Evolutionary conservation across 2,113 vertebrate species (phyloP).

Genomic region (Melanocharis versteri): DNA sequence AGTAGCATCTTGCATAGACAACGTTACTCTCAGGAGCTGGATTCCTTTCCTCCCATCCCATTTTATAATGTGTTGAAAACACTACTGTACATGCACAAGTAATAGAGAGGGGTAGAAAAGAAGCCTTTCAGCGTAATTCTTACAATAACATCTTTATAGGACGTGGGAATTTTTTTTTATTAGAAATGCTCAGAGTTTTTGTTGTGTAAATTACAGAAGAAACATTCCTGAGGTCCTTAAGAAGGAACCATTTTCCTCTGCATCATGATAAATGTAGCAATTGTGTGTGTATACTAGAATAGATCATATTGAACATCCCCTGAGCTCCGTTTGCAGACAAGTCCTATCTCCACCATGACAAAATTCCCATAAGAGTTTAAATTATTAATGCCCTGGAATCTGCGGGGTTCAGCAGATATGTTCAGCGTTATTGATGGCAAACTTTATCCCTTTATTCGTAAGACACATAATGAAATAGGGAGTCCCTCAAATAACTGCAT

Average conservation of each 20-base stretch:
- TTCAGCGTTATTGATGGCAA: conserved; percentile 83
- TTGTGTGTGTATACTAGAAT: conserved; percentile 66
- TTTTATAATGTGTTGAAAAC: conserved; percentile 12
- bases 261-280: conserved; percentile 62
- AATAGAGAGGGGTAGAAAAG: neutral
- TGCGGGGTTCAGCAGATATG: conserved; percentile 84
- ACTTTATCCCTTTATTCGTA: conserved; percentile 83
- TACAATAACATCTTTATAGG: conserved; percentile 3
- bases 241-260: conserved; percentile 38
- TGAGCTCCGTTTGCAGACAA: conserved; percentile 79
- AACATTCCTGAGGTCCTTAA: conserved; percentile 44
- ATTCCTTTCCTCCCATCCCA: neutral
- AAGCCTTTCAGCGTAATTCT: conserved; percentile 26
- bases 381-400: conserved; percentile 90
- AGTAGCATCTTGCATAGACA: neutral
- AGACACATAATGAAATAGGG: conserved; percentile 82
- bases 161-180: neutral
- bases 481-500: conserved; percentile 74
- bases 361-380: conserved; percentile 86
- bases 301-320: conserved; percentile 80
- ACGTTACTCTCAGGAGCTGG: neutral
- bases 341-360: conserved; percentile 80
- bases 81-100: neutral
- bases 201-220: conserved; percentile 31
- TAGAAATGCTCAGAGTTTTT: conserved; percentile 39